These are phyloP conservation scores for Romanogobio albipinnatus DNA, from an alignment of 2,113 vertebrate species.

Conservation along the genomic window DNA sequence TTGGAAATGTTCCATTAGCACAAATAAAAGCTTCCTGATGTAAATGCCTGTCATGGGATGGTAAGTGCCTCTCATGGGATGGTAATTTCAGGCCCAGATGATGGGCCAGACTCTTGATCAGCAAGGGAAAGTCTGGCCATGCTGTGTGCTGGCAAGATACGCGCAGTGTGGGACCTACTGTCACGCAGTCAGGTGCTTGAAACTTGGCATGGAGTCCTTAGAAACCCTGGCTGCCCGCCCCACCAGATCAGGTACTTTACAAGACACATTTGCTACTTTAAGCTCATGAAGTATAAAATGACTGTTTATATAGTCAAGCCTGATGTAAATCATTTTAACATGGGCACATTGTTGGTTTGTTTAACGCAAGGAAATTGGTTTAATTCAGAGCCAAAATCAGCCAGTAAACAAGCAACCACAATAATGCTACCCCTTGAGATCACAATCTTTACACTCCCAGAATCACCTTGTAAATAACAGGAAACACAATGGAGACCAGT, in stretches of 20 bases:
- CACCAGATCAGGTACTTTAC: slow-evolving; percentile 8
- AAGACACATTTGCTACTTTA: neutral
- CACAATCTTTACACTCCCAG: neutral
- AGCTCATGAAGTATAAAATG: slow-evolving; percentile 7
- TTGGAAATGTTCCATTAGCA: neutral
- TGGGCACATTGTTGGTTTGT: slow-evolving; percentile 20
- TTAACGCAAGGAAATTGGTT: neutral
- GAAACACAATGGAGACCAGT: neutral
- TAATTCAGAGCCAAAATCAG: slow-evolving; percentile 33
- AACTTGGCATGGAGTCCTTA: neutral
- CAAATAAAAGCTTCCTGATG: neutral
- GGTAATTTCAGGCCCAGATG: slow-evolving; percentile 11
- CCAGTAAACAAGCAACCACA: neutral
- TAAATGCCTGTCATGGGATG: slow-evolving; percentile 5
- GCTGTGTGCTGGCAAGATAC: slow-evolving; percentile 19
- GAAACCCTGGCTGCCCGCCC: slow-evolving; percentile 8
- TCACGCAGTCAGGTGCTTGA: slow-evolving; percentile 20
- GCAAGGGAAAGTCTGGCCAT: slow-evolving; percentile 14
- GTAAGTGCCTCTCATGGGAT: slow-evolving; percentile 15
- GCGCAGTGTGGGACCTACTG: neutral
- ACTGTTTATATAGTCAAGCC: slow-evolving; percentile 1
- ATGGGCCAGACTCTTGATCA: slow-evolving; percentile 16
- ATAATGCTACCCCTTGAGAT: neutral
- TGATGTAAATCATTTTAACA: slow-evolving; percentile 26
- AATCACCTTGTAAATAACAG: neutral